Percentiles rank a stretch among this genome's conserved stretches.
phyloP scores from a whole-genome alignment of 1,140 invertebrate species.

The Gryon sp. region DNA sequence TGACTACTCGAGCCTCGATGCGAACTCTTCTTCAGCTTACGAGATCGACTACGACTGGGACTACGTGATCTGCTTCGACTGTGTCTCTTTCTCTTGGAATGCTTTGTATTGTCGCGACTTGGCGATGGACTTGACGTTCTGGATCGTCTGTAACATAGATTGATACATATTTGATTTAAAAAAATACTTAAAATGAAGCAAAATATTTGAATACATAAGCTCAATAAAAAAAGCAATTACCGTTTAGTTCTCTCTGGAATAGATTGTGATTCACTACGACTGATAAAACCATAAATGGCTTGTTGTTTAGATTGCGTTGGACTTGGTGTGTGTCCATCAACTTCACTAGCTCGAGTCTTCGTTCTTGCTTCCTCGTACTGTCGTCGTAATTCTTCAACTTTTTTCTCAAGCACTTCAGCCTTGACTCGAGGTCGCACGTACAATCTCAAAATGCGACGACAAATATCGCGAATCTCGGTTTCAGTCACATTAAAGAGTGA shows the following conservation, averaged over 20 bases:
- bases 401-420: slow-evolving; percentile 86
- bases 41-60: slow-evolving; percentile 77
- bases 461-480: slow-evolving; percentile 91
- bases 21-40: slow-evolving; percentile 77
- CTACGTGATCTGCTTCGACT: slow-evolving; percentile 80
- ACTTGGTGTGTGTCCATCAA: slow-evolving; percentile 82
- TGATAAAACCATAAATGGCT: slow-evolving; percentile 85
- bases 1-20: slow-evolving; percentile 77
- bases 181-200: neutral
- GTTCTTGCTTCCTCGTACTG: slow-evolving; percentile 87
- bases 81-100: slow-evolving; percentile 78
- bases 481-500: slow-evolving; percentile 91
- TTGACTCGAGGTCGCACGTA: slow-evolving; percentile 90
- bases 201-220: too few species aligned
- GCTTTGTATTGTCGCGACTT: slow-evolving; percentile 72
- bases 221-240: slow-evolving; percentile 43
- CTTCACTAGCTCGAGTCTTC: slow-evolving; percentile 81
- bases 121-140: slow-evolving; percentile 74
- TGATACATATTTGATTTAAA: slow-evolving; percentile 6
- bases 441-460: slow-evolving; percentile 89
- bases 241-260: slow-evolving; percentile 74
- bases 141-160: slow-evolving; percentile 72
- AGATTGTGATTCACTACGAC: slow-evolving; percentile 74
- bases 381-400: slow-evolving; percentile 86
- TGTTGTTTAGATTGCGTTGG: slow-evolving; percentile 79